Conservation (phyloP, 2,888 invertebrate species). For the Caenorhabditis panamensis region DNA sequence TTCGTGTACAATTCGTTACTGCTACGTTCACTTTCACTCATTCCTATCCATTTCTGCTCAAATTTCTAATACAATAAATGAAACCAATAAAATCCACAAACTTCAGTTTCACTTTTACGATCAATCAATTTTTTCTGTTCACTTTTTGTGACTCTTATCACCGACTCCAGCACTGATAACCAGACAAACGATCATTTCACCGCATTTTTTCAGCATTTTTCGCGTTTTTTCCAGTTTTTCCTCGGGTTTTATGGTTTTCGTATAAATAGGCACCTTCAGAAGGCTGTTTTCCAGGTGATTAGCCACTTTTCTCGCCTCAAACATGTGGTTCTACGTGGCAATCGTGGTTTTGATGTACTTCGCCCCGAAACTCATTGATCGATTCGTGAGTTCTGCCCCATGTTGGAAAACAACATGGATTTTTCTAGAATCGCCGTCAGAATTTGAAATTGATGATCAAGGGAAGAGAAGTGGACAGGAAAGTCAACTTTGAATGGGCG, state of each 20-base stretch:
- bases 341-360: conserved; percentile 1
- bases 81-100: no score
- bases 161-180: background rate
- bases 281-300: background rate
- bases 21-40: background rate
- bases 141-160: conserved; percentile 10
- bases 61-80: no score
- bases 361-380: conserved; percentile 7
- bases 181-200: background rate
- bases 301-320: background rate
- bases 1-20: no score
- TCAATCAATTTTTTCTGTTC: conserved; percentile 13
- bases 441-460: conserved; percentile 24
- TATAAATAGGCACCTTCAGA: background rate
- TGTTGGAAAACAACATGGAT: background rate
- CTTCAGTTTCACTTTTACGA: background rate
- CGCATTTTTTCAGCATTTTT: background rate
- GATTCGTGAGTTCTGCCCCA: conserved; percentile 23
- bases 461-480: conserved; percentile 25
- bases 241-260: background rate
- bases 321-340: conserved; percentile 34
- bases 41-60: background rate
- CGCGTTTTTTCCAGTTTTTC: background rate
- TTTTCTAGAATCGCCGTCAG: conserved; percentile 28
- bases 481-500: conserved; percentile 48